Conservation (phyloP, 1,140 invertebrate genomes). For the Oryctes rhinoceros region DNA sequence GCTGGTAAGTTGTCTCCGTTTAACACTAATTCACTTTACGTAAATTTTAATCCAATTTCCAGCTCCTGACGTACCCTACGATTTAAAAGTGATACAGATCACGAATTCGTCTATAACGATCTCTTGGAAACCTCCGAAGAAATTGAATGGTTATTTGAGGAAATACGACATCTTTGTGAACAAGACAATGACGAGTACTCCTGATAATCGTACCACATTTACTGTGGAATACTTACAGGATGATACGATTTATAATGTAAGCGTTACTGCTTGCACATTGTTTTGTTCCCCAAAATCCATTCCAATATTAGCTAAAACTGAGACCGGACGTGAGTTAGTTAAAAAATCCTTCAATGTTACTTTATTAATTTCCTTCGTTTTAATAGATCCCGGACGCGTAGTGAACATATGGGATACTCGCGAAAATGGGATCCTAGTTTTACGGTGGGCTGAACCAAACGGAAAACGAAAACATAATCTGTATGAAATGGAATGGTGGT, state of each 20-base stretch:
- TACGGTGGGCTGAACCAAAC: not conserved
- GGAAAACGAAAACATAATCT: not conserved
- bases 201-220: not conserved
- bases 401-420: not conserved
- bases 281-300: not conserved
- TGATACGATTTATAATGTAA: not conserved
- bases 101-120: not conserved
- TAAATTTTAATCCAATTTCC: not conserved
- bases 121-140: not conserved
- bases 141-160: not conserved
- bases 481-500: not conserved
- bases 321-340: constrained; percentile 10
- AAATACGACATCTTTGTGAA: not conserved
- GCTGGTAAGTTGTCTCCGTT: constrained; percentile 63
- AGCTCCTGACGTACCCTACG: constrained; percentile 9
- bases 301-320: not conserved
- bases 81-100: not conserved
- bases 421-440: not conserved
- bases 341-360: too few species aligned
- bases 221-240: not conserved
- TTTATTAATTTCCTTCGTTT: too few species aligned
- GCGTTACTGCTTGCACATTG: not conserved
- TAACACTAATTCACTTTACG: constrained; percentile 37
- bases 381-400: constrained; percentile 5
- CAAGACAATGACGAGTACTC: not conserved